These are phyloP conservation scores for Salvelinus sp. DNA, from an alignment of 2,113 vertebrate species.

Conservation along the genomic window DNA sequence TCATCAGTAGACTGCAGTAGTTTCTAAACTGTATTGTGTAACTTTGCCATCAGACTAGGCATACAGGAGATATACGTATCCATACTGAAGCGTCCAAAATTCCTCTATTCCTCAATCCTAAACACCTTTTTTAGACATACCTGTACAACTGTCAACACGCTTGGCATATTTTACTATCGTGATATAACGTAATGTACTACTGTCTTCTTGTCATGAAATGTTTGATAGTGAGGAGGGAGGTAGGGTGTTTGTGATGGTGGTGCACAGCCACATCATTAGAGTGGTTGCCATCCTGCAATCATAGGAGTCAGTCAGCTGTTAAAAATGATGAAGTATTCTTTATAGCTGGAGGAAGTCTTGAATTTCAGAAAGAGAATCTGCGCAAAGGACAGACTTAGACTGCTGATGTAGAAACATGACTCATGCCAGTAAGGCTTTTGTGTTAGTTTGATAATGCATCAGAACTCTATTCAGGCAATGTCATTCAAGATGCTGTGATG, in stretches of 20 bases:
- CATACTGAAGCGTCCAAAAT: not conserved
- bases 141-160: conserved; percentile 24
- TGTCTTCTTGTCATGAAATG: conserved; percentile 13
- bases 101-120: not conserved
- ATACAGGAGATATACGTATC: not conserved
- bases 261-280: conserved; percentile 8
- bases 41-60: not conserved
- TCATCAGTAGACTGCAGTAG: not conserved
- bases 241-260: conserved; percentile 26
- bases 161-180: conserved; percentile 36
- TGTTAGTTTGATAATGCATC: conserved; percentile 26
- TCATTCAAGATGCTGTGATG: conserved; percentile 35
- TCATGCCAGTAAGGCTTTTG: conserved; percentile 17
- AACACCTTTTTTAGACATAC: not conserved
- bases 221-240: conserved; percentile 21
- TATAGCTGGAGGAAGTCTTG: conserved; percentile 16
- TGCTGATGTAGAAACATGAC: conserved; percentile 6
- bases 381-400: not conserved
- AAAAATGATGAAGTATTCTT: not conserved
- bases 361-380: conserved; percentile 25
- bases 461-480: conserved; percentile 28
- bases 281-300: conserved; percentile 5
- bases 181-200: conserved; percentile 13
- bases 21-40: not conserved
- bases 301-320: conserved; percentile 15